Evolutionary conservation across 2,797 vertebrate species (phyloP), one percentile per base, ranked within the genome.

Genomic region (Enteromius afrohamiltoni): DNA sequence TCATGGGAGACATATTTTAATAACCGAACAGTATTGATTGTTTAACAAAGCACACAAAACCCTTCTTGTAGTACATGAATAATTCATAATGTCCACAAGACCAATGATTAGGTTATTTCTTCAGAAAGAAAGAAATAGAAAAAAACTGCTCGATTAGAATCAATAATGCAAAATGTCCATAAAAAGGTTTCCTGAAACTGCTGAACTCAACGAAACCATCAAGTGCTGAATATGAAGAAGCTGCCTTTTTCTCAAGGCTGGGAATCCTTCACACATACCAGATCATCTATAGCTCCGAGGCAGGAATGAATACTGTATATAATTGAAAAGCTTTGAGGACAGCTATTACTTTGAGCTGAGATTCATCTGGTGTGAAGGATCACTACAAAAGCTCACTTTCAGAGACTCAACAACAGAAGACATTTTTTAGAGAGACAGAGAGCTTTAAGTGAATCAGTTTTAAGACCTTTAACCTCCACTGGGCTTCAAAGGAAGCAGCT

Each of bases 21-120:
- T 26, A 71, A 17, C 9, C 5, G 9, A 37, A 37, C 49, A 51
- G 42, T 47, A 60, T 29, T 31, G 17, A 23, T 60, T 19, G 2
- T 49, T 64, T 64, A 47, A 58, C 51, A 82, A 31, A 75, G 70
- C 55, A 64, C 70, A 68, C 79, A 60, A 49, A 26, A 73, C 26
- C 29, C 23, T 34, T 62, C 17, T 37, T 64, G 10, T 42, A 19
- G 31, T 80, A 19, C 49, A 67, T 64, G 0, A 62, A 64, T 82
- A 64, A 75, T 82, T 65, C 21, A 82, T 17, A 17, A 53, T 40
- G 29, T 74, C 68, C 40, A 45, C n/a, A 70, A 60, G 6, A 58
- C 45, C 37, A 73, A 70, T 23, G n/a, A 31, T 68, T 55, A 49
- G 19, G 34, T 21, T 40, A 40, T 40, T 67, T 40, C 31, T 40